Evolutionary conservation across 2,888 invertebrate species (phyloP), one percentile per base, ranked within the genome.

Genomic region (Drosophila anomelani): DNA sequence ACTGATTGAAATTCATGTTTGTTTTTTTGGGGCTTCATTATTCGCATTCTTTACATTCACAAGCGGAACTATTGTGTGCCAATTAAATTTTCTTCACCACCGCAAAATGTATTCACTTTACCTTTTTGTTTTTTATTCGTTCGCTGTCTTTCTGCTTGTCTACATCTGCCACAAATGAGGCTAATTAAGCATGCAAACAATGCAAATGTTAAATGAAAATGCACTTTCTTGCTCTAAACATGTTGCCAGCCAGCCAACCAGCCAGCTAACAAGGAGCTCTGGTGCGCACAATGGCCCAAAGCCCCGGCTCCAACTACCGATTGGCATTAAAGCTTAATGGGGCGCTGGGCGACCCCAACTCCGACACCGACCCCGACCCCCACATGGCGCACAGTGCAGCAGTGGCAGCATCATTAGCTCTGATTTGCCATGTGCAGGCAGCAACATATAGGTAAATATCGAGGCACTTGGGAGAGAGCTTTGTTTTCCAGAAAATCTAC

Each of bases 311-410:
- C 63, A 10, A 51, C 62, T 57, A 41, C 61, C 75, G 51, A 81
- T 85, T 76, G 74, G 60, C 59, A 84, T 80, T 80, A 79, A 69
- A 75, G 71, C 70, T 72, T 87, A 87, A 84, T 84, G 87, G 76
- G 80, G 61, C 63, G 68, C 53, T 43, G 58, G 72, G 63, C 76
- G 70, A 56, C 49, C 49, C 26, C 26, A n/a, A 29, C 46, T 6
- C 46, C 55, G 10, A 46, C 47, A n/a, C 29, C 51, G 15, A 20
- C 20, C 20, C 20, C 76, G 70, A 56, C n/a, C n/a, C 6, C 39
- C 39, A 23, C 20, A 53, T 36, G 59, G 62, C 38, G 43, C 71
- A 72, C 61, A 64, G 41, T 53, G 59, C 53, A 79, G 54, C 61
- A 56, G 38, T 34, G 44, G 32, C 60, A 58, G 47, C 64, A 67